Conservation (phyloP, 1,140 invertebrate genomes). For the Ips typographus region DNA sequence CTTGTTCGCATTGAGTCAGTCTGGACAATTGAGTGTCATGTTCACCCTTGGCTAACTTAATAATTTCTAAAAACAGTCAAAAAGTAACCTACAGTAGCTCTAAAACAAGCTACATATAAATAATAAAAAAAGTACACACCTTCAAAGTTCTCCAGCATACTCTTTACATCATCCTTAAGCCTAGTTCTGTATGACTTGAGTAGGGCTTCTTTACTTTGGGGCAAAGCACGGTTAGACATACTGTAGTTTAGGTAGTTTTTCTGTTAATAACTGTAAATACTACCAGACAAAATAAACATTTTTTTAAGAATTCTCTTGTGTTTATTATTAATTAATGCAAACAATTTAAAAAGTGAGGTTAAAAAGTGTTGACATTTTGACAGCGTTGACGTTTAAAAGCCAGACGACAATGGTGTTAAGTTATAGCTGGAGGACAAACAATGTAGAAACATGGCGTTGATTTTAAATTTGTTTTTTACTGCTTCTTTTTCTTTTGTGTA, state of each 20-base stretch:
- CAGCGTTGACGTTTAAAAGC: too few relatives aligned
- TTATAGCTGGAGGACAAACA: too few relatives aligned
- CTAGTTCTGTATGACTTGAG: constrained; percentile 91
- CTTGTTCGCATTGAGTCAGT: constrained; percentile 90
- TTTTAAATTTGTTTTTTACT: too few relatives aligned
- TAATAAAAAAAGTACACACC: constrained; percentile 57
- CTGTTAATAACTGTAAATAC: neutral
- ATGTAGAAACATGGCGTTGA: too few relatives aligned
- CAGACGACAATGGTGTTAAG: too few relatives aligned
- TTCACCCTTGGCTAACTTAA: constrained; percentile 91
- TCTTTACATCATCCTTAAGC: constrained; percentile 93
- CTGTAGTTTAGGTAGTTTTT: neutral
- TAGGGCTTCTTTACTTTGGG: constrained; percentile 91
- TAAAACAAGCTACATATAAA: neutral
- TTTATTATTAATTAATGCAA: too few relatives aligned
- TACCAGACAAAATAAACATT: neutral
- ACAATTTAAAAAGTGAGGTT: too few relatives aligned
- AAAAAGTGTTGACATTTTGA: too few relatives aligned
- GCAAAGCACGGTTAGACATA: constrained; percentile 65
- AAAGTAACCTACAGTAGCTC: neutral
- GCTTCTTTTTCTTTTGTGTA: too few relatives aligned
- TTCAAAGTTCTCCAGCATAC: constrained; percentile 96
- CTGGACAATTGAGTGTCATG: constrained; percentile 85
- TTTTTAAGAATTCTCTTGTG: too few relatives aligned
- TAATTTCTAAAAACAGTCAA: constrained; percentile 71